phyloP scores from a whole-genome alignment of 2,113 vertebrate genomes.

The Rhipidura dahli region DNA sequence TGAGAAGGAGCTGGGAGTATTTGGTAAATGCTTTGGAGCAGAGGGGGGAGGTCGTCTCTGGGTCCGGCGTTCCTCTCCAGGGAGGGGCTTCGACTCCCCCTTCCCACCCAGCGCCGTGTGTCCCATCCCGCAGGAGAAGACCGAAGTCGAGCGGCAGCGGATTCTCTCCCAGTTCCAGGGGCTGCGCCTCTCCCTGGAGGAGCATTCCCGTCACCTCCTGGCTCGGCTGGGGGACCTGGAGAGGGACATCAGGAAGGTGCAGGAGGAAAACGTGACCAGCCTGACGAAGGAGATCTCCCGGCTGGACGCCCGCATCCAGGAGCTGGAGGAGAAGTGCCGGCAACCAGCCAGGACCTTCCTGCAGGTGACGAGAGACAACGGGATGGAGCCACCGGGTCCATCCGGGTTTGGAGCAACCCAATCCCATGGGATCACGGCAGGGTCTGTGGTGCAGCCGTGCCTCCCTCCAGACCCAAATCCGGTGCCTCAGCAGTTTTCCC shows the following conservation, averaged over 20 bases:
- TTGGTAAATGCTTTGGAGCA: not conserved
- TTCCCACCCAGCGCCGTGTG: not conserved
- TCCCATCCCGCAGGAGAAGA: not conserved
- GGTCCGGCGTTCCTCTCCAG: not conserved
- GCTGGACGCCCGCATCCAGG: not conserved
- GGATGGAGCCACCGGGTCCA: no score
- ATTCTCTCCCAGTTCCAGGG: not conserved
- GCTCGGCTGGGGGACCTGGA: constrained; percentile 44
- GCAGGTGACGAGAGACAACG: constrained; percentile 22
- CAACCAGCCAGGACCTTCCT: constrained; percentile 35
- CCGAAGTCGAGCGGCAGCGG: not conserved
- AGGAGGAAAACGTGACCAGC: constrained; percentile 31
- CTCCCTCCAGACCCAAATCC: not conserved
- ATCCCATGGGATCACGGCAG: fast-evolving
- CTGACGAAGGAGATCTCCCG: constrained; percentile 31
- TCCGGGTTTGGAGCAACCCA: fast-evolving
- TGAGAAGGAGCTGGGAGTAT: not conserved
- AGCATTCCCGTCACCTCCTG: constrained; percentile 33
- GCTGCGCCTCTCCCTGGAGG: constrained; percentile 51
- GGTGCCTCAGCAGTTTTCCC: not conserved
- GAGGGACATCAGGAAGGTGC: not conserved
- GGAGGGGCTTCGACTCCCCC: not conserved
- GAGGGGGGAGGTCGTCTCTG: not conserved
- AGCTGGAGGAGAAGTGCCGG: constrained; percentile 51
- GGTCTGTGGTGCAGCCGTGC: not conserved